These are phyloP conservation scores for Varanus salvator DNA, from an alignment of 2,113 vertebrate genomes.

Conservation along the genomic window DNA sequence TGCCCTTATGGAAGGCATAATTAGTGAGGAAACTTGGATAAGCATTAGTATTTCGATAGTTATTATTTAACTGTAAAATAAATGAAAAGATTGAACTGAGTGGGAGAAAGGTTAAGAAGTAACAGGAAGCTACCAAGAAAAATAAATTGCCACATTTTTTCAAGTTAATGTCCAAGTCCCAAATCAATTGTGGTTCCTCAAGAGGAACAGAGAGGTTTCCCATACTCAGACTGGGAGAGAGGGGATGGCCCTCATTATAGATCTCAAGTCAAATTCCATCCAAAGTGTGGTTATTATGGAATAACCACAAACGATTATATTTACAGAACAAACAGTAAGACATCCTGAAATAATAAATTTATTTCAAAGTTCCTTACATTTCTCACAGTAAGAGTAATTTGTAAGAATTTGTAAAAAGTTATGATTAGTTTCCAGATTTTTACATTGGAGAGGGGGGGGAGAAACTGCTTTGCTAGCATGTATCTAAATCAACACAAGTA, in stretches of 20 bases:
- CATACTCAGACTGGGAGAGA: neutral
- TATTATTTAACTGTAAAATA: slow-evolving; percentile 33
- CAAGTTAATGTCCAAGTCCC: slow-evolving; percentile 42
- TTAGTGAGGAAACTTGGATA: neutral
- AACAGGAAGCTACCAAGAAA: slow-evolving; percentile 38
- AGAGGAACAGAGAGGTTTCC: slow-evolving; percentile 36
- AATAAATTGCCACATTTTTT: slow-evolving; percentile 35
- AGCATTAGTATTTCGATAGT: neutral
- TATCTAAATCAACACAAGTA: neutral
- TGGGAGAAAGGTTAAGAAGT: slow-evolving; percentile 40
- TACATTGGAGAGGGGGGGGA: neutral
- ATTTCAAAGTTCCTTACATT: slow-evolving; percentile 6
- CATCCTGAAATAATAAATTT: slow-evolving; percentile 22
- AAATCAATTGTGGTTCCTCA: slow-evolving; percentile 32
- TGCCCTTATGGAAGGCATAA: neutral
- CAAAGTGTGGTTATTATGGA: slow-evolving; percentile 26
- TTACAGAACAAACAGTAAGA: slow-evolving; percentile 15
- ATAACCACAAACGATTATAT: slow-evolving; percentile 25
- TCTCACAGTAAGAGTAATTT: slow-evolving; percentile 11
- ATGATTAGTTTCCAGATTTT: neutral
- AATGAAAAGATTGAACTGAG: slow-evolving; percentile 29
- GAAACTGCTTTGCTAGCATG: neutral
- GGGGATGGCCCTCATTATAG: neutral
- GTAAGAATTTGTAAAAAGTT: neutral
- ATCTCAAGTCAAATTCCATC: slow-evolving; percentile 10